Base-by-base conservation (phyloP, 1,140 invertebrate genomes). In the Venustaconcha ellipsiformis region DNA sequence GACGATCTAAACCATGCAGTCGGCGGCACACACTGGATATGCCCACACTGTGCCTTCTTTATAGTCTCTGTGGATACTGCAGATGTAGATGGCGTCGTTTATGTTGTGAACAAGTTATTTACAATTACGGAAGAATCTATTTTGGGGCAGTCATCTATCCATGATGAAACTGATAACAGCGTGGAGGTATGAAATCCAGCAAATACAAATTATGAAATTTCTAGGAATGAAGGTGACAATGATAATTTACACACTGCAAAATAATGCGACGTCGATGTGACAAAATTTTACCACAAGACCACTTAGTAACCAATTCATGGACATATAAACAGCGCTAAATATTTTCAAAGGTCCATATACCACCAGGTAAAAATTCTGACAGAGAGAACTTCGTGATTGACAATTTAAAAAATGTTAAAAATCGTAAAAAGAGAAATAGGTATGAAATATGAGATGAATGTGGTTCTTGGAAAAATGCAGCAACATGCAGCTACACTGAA, bases 361-460 rank as follows among this genome's bases (percentile, higher is more conserved):
- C 14, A 14, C 30, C 23, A 26, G 2, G 3, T 0, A 37, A 1
- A 57, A 70, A 48, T 76, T 30, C 74, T 69, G 20, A 23, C 57
- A n/a, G 74, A 62, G n/a, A 23, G 67, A 23, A 76, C 57, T 70
- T 71, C 14, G 37, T 71, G 14, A 23, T 70, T 18, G 37, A 76
- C 56, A 76, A 71, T 30, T 20, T 8, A 17, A 20, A 59, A 62
- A 75, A 74, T 82, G 73, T 84, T 26, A 62, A 70, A 3, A 62
- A 59, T 57, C 37, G 68, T 56, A 5, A 48, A 59, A n/a, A n/a
- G 2, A 67, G 74, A 14, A 63, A 76, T n/a, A 18, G 57, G 48
- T 70, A 26, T 26, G 60, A 48, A 14, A 14, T 76, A 15, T 70
- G 62, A 59, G 74, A 76, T 30, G 74, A 76, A 26, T 76, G 74